Percentiles rank a stretch among this genome's conserved stretches.
These are phyloP conservation scores for Xyliphius kryptos DNA, from an alignment of 2,113 vertebrate genomes.

Conservation along the genomic window DNA sequence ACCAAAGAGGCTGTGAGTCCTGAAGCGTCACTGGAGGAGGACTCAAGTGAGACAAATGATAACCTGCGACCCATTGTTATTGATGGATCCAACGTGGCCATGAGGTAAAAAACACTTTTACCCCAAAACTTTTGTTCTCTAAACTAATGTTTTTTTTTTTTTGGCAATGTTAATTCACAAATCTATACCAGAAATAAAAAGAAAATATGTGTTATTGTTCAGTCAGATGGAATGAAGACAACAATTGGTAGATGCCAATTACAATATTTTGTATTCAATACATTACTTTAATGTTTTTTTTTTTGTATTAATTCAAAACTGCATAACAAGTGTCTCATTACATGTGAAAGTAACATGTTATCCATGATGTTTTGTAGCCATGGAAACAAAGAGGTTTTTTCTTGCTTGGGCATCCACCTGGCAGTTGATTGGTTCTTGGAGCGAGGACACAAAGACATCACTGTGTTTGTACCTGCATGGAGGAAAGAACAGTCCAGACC, in stretches of 20 bases:
- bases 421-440: constrained; percentile 97
- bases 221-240: too few relatives aligned
- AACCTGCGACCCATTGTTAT: constrained; percentile 92
- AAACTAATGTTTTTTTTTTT: too few relatives aligned
- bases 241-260: too few relatives aligned
- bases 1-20: constrained; percentile 79
- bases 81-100: constrained; percentile 95
- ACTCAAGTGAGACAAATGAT: constrained; percentile 78
- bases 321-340: neutral
- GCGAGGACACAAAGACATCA: too few relatives aligned
- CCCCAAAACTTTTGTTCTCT: too few relatives aligned
- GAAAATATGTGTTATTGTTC: too few relatives aligned
- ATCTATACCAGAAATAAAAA: too few relatives aligned
- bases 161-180: too few relatives aligned
- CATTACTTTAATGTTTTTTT: too few relatives aligned
- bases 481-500: constrained; percentile 97
- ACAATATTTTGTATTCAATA: too few relatives aligned
- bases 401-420: constrained; percentile 92
- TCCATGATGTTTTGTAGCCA: constrained; percentile 74
- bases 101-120: too few relatives aligned
- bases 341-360: constrained; percentile 26
- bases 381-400: constrained; percentile 98
- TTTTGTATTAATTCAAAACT: too few relatives aligned
- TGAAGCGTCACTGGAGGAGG: constrained; percentile 86
- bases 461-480: constrained; percentile 97